Percentiles rank a stretch among this genome's conserved stretches.
Conservation (phyloP, 2,113 vertebrate species). For the Mola mola region DNA sequence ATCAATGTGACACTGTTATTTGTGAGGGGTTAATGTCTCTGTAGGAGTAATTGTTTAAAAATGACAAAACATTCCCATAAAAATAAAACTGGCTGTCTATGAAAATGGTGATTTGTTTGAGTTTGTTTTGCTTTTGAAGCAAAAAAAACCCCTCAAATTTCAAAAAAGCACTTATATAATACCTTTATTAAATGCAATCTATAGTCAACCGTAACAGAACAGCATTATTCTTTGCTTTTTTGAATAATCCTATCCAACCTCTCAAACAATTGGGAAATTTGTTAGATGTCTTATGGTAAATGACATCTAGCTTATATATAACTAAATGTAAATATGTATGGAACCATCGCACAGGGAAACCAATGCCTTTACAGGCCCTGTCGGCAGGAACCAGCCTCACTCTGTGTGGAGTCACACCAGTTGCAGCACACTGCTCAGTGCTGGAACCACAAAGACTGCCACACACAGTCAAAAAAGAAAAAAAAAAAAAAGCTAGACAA, state of each 20-base stretch:
- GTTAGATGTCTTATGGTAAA: not conserved
- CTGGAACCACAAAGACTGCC: constrained; percentile 73
- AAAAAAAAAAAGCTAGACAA: not conserved
- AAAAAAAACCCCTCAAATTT: too few relatives aligned
- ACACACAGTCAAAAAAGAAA: constrained; percentile 27
- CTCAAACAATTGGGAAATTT: not conserved
- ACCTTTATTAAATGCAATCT: too few relatives aligned
- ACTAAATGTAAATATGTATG: constrained; percentile 81
- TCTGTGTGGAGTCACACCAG: constrained; percentile 83
- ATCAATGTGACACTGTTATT: too few relatives aligned
- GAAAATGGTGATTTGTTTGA: too few relatives aligned
- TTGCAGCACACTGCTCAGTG: constrained; percentile 81
- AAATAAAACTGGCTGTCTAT: too few relatives aligned
- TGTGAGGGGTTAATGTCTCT: too few relatives aligned
- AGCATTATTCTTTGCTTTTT: not conserved
- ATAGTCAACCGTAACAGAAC: too few relatives aligned
- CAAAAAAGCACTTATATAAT: too few relatives aligned
- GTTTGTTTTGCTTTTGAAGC: too few relatives aligned
- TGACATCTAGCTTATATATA: not conserved
- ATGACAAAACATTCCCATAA: too few relatives aligned
- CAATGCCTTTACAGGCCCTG: constrained; percentile 87
- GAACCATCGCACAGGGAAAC: constrained; percentile 95
- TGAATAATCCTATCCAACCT: not conserved
- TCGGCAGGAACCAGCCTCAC: constrained; percentile 93
- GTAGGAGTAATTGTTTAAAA: too few relatives aligned